phyloP scores from a whole-genome alignment of 2,888 invertebrate genomes.

The Linnaemya tessellans region DNA sequence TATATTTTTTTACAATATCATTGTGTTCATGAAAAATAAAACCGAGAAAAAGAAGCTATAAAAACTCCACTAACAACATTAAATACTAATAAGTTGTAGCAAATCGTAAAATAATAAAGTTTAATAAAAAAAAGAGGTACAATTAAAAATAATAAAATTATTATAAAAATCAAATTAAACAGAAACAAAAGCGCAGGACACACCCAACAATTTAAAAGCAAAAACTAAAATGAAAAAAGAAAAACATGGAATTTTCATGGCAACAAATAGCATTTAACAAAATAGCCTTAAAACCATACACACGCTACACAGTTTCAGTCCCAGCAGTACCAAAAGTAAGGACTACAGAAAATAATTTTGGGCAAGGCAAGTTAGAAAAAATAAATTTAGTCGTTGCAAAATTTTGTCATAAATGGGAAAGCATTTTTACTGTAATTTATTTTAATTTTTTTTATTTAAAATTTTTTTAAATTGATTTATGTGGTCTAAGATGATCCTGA shows the following conservation, averaged over 20 bases:
- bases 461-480: too few species aligned
- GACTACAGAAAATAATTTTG: not conserved
- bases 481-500: too few species aligned
- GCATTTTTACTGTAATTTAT: too few species aligned
- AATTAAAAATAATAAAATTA: conserved; percentile 52
- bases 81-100: conserved; percentile 25
- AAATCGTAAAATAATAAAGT: conserved; percentile 48
- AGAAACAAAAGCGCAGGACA: conserved; percentile 21
- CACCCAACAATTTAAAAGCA: conserved; percentile 39
- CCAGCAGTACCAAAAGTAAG: not conserved
- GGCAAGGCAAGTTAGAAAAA: too few species aligned
- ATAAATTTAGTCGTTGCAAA: too few species aligned
- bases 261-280: conserved; percentile 31
- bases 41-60: conserved; percentile 38
- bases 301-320: not conserved
- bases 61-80: conserved; percentile 54
- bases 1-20: not conserved
- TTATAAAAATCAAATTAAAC: conserved; percentile 56
- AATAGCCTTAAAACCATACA: conserved; percentile 19
- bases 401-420: too few species aligned
- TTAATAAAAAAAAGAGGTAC: conserved; percentile 32
- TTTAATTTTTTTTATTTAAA: too few species aligned
- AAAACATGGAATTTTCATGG: conserved; percentile 5
- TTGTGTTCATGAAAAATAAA: conserved; percentile 21
- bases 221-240: conserved; percentile 6